Evolutionary conservation across 2,113 vertebrate genomes (phyloP), one percentile per base, ranked within the genome.

Genomic region (Euleptes europaea): DNA sequence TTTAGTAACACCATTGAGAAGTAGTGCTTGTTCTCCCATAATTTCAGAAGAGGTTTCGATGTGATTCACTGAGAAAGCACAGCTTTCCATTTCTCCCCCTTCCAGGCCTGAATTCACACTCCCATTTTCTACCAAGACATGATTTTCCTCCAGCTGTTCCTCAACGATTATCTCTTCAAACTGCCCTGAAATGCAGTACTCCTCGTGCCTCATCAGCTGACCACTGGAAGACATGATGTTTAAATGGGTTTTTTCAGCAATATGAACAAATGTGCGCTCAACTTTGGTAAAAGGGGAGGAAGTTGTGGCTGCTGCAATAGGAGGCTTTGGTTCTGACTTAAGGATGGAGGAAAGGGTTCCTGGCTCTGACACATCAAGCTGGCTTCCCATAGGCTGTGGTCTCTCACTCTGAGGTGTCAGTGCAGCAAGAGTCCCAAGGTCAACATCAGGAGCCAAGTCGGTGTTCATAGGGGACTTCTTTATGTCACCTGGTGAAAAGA

Each of bases 211-310:
- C 21, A 93, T 84, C 84, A 95, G 91, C 91, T 97, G 97, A 63
- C 96, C 96, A 0, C 95, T 91, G 74, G 98, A 99, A 92, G 97
- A 98, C 98, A 99, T 99, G 84, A 99, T 95, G 0, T 99, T 99
- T 23, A 98, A 94, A 93, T 99, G 98, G 11, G 97, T 97, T 79
- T 98, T 99, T 95, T 99, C 98, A 0, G 98, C 98, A 23, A 99
- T 99, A 82, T 99, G 98, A 86, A 99, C 94, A 88, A 99, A 99
- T 2, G 98, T 99, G 91, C 97, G 98, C 93, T 99, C 98, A 0
- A 99, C 98, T 97, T 98, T 99, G 95, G 98, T 98, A 92, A 99
- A 98, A 26, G 98, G 98, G 14, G 98, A 98, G 79, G 98, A 99
- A 57, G 97, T 95, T 21, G 96, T 88, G 82, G 96, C 91, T 26